Base-by-base conservation (phyloP, 2,797 vertebrate genomes). In the Schizopygopsis malacanthus region DNA sequence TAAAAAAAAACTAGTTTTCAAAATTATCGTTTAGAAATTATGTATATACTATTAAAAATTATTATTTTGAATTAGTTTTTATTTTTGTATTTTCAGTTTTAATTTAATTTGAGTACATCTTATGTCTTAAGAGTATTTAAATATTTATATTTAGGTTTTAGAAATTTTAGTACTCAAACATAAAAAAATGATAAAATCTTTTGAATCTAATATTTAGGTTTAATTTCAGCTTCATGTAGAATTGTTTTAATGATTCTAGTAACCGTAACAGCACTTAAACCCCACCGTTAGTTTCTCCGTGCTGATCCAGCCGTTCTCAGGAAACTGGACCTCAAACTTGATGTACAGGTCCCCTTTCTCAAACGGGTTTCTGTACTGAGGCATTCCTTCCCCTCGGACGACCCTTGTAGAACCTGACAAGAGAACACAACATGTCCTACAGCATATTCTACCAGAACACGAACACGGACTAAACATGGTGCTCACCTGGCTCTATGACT, bases 241-340 rank as follows among this genome's bases (percentile, higher is more conserved):
- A n/a, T 0, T 18, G 11, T 47, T 18, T 47, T 28, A 52, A 73
- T 20, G 0, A n/a, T 47, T 47, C 52, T 11, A 52, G 15, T 50
- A 79, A 45, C 16, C 33, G 9, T 22, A 75, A 15, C 9, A 28
- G 25, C 37, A 43, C 13, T 10, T 56, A 1, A 16, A 81, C 22
- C 96, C 97, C 91, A 99, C 98, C 88, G 97, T 97, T 88, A 99
- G 96, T 91, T 99, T 99, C 87, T 99, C 98, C 39, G 97, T 95
- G 93, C 96, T 97, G 90, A 99, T 99, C 98, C 98, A 99, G 95
- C 99, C 98, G 92, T 98, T 99, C 91, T 98, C 97, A 85, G 98
- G 98, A 93, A 99, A 99, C 88, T 98, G 96, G 79, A 99, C 98
- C 0, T 99, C 98, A 93, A 99, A 99, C 89, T 99, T 99, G 89